A percentile compares a stretch with the other conserved stretches of the same genome.
Evolutionary conservation across 2,113 vertebrate genomes (phyloP).

Genomic region (Columba janthina): DNA sequence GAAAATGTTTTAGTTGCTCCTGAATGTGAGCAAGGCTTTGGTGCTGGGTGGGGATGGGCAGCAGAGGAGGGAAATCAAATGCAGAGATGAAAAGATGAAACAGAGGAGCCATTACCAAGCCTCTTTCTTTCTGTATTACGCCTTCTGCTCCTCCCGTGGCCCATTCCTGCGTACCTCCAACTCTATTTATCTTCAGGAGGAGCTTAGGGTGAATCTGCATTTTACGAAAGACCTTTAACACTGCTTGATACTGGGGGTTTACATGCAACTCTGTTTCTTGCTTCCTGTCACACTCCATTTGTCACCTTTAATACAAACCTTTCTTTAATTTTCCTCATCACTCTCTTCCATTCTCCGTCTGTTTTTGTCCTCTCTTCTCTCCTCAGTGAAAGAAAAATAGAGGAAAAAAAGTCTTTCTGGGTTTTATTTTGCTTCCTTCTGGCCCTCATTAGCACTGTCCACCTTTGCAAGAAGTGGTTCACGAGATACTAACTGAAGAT

Average conservation of each 20-base stretch:
- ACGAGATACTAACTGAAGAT: background rate
- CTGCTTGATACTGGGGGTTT: background rate
- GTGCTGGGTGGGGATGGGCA: background rate
- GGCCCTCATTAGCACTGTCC: background rate
- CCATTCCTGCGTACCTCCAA: background rate
- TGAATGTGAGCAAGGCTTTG: background rate
- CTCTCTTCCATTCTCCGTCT: background rate
- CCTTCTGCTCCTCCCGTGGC: background rate
- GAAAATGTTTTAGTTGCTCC: background rate
- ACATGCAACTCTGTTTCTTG: background rate
- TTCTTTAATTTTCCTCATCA: background rate
- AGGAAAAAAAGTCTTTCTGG: background rate
- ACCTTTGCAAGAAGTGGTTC: background rate
- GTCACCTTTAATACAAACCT: background rate
- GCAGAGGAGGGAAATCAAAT: background rate
- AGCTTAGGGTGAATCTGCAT: background rate
- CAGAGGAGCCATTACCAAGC: background rate
- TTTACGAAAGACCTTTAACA: background rate
- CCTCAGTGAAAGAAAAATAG: background rate
- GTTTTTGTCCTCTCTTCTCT: background rate
- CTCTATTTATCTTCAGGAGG: background rate
- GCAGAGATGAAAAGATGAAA: background rate
- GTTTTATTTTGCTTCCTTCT: background rate
- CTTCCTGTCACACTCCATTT: background rate
- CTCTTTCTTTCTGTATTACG: background rate